These are phyloP conservation scores for Tautogolabrus adspersus DNA, from an alignment of 2,113 vertebrate species.

Conservation along the genomic window DNA sequence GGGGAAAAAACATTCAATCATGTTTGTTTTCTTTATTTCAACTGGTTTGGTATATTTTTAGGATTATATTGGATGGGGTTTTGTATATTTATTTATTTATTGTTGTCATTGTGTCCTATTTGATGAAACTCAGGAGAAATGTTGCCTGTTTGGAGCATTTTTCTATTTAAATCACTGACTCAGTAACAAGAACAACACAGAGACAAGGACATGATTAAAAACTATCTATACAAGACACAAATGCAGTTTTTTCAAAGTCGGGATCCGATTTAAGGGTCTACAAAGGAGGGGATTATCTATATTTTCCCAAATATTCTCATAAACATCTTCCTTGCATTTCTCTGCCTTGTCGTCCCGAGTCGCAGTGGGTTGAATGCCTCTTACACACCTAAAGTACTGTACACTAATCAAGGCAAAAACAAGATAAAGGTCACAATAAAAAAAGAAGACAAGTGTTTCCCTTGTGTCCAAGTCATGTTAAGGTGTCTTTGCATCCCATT, in stretches of 20 bases:
- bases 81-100: conserved; percentile 35
- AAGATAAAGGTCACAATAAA: conserved; percentile 3
- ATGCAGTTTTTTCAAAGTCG: neutral
- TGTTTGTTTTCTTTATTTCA: conserved; percentile 26
- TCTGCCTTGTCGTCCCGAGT: conserved; percentile 65
- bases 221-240: neutral
- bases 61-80: conserved; percentile 4
- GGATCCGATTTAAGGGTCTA: neutral
- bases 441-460: conserved; percentile 21
- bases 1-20: neutral
- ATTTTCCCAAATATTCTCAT: neutral
- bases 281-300: neutral
- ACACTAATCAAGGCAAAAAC: conserved; percentile 10
- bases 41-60: conserved; percentile 37
- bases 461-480: conserved; percentile 36
- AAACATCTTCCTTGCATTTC: conserved; percentile 21
- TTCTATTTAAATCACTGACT: conserved; percentile 7
- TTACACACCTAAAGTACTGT: conserved; percentile 20
- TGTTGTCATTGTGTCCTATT: conserved; percentile 18
- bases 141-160: conserved; percentile 17
- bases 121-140: conserved; percentile 19
- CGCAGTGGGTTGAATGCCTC: conserved; percentile 28
- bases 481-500: conserved; percentile 38
- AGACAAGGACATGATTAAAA: neutral
- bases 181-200: conserved; percentile 9